These are phyloP conservation scores for Nesoenas mayeri DNA, from an alignment of 2,113 vertebrate genomes.

Conservation along the genomic window DNA sequence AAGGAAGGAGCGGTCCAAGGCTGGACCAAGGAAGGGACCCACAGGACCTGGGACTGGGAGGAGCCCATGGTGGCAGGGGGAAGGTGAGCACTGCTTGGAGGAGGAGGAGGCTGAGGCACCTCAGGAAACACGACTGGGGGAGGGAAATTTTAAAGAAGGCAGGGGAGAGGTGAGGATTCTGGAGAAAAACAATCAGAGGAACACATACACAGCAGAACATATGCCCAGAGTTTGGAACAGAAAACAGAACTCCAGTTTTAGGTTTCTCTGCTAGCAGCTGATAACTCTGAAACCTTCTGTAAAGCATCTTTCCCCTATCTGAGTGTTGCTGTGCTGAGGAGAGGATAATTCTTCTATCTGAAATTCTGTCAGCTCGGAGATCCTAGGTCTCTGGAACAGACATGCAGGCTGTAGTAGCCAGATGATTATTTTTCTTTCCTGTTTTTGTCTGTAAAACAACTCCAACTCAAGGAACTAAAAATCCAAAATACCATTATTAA, in stretches of 20 bases:
- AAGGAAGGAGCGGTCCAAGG: not conserved
- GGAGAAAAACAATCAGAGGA: not conserved
- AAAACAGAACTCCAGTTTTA: constrained; percentile 19
- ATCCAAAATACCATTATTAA: not conserved
- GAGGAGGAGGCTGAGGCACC: not conserved
- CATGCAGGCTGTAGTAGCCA: not conserved
- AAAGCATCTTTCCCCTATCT: not conserved
- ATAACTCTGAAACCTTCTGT: not conserved
- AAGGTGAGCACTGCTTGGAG: not conserved
- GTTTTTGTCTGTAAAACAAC: not conserved
- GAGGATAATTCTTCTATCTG: not conserved
- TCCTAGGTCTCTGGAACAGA: not conserved
- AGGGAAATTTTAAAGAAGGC: not conserved
- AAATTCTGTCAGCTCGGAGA: not conserved
- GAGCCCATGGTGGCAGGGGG: rapidly evolving
- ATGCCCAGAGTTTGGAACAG: not conserved
- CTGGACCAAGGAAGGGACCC: not conserved
- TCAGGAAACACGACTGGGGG: not conserved
- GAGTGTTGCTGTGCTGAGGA: not conserved
- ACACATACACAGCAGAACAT: not conserved
- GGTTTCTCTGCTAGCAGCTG: constrained; percentile 7
- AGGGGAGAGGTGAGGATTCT: not conserved
- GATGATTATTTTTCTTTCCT: not conserved
- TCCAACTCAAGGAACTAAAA: not conserved
- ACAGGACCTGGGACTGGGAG: not conserved